A percentile compares a stretch with the other conserved stretches of the same genome.
phyloP scores from a whole-genome alignment of 2,888 invertebrate genomes.

The Seira ritae region DNA sequence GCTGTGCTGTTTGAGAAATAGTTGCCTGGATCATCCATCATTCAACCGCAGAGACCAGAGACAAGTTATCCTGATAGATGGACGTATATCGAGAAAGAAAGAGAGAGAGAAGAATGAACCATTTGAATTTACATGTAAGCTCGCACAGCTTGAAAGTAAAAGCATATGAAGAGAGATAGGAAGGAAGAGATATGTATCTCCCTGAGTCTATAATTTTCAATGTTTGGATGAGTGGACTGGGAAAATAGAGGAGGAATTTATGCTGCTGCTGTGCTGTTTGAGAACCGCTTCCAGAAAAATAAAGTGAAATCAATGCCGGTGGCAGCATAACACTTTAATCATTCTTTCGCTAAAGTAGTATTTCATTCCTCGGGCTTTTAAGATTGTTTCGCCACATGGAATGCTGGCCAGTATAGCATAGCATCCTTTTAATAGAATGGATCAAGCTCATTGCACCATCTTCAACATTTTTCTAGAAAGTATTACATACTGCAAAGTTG shows the following conservation, averaged over 20 bases:
- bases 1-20: not conserved
- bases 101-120: constrained; percentile 24
- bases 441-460: no score
- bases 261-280: not conserved
- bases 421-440: no score
- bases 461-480: no score
- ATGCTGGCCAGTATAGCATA: no score
- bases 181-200: constrained; percentile 17
- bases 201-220: constrained; percentile 51
- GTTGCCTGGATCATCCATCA: constrained; percentile 53
- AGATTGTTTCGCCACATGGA: not conserved
- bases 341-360: constrained; percentile 44
- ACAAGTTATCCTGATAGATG: constrained; percentile 60
- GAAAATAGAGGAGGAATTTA: not conserved
- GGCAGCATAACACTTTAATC: constrained; percentile 40
- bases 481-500: no score
- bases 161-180: not conserved
- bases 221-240: constrained; percentile 26
- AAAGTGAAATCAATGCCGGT: constrained; percentile 13
- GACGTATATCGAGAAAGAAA: constrained; percentile 35
- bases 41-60: constrained; percentile 44
- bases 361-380: not conserved
- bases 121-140: constrained; percentile 14
- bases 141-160: not conserved
- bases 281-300: not conserved